Percentiles rank a stretch among this genome's conserved stretches.
Evolutionary conservation across 2,113 vertebrate genomes (phyloP).

Genomic region (Alouatta palliata): DNA sequence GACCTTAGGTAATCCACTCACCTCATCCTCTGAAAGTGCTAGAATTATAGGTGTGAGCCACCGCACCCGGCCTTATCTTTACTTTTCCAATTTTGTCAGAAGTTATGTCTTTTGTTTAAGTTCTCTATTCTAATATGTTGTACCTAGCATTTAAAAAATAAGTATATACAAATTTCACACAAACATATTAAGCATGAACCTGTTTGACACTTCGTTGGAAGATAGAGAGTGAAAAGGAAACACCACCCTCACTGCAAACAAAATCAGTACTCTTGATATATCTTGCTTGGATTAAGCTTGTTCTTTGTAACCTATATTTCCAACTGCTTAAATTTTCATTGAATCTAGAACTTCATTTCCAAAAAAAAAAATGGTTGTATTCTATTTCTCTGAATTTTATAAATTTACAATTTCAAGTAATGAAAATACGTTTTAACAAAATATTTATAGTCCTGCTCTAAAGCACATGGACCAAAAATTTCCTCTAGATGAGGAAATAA

Average conservation of each 20-base stretch:
- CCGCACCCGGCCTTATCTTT: not conserved
- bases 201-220: not conserved
- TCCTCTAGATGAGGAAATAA: not conserved
- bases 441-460: not conserved
- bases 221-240: not conserved
- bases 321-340: not conserved
- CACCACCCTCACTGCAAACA: not conserved
- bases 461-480: not conserved
- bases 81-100: not conserved
- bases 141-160: not conserved
- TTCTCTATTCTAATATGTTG: not conserved
- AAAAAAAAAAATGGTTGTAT: not conserved
- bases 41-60: too few species aligned
- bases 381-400: not conserved
- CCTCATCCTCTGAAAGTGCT: too few species aligned
- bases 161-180: not conserved
- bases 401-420: not conserved
- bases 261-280: not conserved
- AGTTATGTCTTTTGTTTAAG: not conserved
- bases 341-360: not conserved
- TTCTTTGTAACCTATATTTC: not conserved
- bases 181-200: not conserved
- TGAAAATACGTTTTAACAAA: not conserved
- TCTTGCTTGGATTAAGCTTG: not conserved
- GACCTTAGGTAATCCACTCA: too few species aligned